These are phyloP conservation scores for Nannoperca australis DNA, from an alignment of 2,797 vertebrate species.

Conservation along the genomic window DNA sequence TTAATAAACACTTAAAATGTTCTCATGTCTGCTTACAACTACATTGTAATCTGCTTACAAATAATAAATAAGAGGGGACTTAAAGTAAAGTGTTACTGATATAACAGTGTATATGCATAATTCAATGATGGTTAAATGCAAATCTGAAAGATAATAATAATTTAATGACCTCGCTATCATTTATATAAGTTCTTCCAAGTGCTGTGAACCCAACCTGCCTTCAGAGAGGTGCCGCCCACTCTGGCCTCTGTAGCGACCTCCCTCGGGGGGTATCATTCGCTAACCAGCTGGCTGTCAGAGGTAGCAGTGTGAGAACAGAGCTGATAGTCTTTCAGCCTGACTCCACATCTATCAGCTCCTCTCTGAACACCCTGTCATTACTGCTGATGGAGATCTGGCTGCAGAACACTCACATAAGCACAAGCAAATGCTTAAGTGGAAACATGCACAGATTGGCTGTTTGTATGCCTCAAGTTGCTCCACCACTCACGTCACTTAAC, in stretches of 20 bases:
- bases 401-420: constrained; percentile 36
- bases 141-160: not conserved
- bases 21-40: not conserved
- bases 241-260: constrained; percentile 5
- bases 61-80: too few relatives aligned
- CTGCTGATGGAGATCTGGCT: constrained; percentile 58
- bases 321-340: constrained; percentile 58
- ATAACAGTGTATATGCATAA: not conserved
- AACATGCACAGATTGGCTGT: constrained; percentile 8
- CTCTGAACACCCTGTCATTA: constrained; percentile 41
- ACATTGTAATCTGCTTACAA: not conserved
- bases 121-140: not conserved
- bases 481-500: not conserved
- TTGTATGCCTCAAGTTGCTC: not conserved
- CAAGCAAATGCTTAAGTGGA: constrained; percentile 29
- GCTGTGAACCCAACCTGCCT: not conserved
- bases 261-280: constrained; percentile 3
- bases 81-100: too few relatives aligned
- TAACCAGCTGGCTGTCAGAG: constrained; percentile 54
- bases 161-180: not conserved
- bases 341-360: constrained; percentile 46
- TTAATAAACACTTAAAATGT: not conserved
- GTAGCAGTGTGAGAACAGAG: constrained; percentile 57
- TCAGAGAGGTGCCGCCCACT: constrained; percentile 12
- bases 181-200: not conserved